Percentiles rank a stretch among this genome's conserved stretches.
Conservation (phyloP, 2,797 vertebrate genomes). For the Myotis pilosus region DNA sequence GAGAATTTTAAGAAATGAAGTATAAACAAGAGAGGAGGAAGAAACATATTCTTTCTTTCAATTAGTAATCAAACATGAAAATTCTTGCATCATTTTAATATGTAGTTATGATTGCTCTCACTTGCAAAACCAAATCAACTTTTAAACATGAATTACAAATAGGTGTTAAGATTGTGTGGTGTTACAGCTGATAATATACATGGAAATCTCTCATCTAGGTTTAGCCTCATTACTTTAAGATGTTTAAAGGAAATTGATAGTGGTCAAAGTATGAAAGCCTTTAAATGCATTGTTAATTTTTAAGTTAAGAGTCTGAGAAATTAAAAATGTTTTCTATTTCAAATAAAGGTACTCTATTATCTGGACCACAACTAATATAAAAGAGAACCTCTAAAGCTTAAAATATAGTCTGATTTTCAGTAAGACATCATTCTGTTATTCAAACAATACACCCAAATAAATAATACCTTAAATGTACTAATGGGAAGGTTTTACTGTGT, state of each 20-base stretch:
- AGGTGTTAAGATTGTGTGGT: conserved; percentile 21
- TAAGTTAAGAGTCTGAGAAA: background rate
- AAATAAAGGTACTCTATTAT: conserved; percentile 8
- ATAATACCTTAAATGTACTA: conserved; percentile 45
- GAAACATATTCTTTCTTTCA: background rate
- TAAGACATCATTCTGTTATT: conserved; percentile 14
- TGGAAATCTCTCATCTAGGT: background rate
- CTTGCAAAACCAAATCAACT: background rate
- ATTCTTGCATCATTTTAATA: background rate
- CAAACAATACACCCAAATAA: conserved; percentile 20
- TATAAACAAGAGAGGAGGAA: conserved; percentile 10
- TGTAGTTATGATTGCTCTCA: conserved; percentile 62
- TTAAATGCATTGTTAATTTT: conserved; percentile 24
- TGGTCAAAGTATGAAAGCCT: background rate
- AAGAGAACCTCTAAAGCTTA: conserved; percentile 25
- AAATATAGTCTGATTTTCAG: background rate
- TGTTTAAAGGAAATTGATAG: background rate
- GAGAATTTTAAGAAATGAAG: conserved; percentile 14
- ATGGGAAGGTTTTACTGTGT: conserved; percentile 13
- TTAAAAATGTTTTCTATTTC: conserved; percentile 19
- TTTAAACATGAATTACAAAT: conserved; percentile 45
- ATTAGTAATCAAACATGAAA: background rate
- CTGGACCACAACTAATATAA: conserved; percentile 13
- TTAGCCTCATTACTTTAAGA: conserved; percentile 15
- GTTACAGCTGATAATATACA: background rate